phyloP scores from a whole-genome alignment of 1,140 invertebrate species.

The Triops cancriformis region DNA sequence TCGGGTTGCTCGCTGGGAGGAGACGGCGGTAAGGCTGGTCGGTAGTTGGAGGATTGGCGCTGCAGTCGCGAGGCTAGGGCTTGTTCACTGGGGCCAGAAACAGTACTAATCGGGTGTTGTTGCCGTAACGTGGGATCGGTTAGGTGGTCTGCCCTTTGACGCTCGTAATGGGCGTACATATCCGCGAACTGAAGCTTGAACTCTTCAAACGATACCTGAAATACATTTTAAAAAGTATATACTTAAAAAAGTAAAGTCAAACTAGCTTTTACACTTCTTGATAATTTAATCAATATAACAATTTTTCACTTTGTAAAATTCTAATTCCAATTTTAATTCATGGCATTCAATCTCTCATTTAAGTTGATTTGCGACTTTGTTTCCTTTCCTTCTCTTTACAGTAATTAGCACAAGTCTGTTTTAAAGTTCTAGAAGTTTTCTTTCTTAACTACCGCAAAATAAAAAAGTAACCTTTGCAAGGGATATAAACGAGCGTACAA shows the following conservation, averaged over 20 bases:
- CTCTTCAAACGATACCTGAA: constrained; percentile 86
- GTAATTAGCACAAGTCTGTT: too few species aligned
- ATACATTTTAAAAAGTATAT: constrained; percentile 29
- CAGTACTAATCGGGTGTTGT: constrained; percentile 87
- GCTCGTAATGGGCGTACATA: constrained; percentile 95
- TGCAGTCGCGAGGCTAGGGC: constrained; percentile 12
- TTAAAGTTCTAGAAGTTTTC: too few species aligned
- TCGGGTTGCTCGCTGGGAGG: neutral
- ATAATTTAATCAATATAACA: constrained; percentile 25
- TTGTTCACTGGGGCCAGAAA: constrained; percentile 62
- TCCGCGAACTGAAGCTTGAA: constrained; percentile 91
- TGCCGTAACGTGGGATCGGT: constrained; percentile 85
- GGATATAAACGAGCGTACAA: too few species aligned
- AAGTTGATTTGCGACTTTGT: too few species aligned
- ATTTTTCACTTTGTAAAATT: too few species aligned
- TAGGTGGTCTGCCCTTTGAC: constrained; percentile 84
- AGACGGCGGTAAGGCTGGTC: neutral
- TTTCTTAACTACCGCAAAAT: too few species aligned
- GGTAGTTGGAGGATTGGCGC: neutral
- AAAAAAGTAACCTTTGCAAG: too few species aligned
- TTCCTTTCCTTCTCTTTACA: too few species aligned
- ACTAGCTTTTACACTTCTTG: too few species aligned
- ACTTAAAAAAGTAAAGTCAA: constrained; percentile 18
- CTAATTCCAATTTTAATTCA: too few species aligned
- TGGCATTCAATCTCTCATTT: too few species aligned